Base-by-base conservation (phyloP, 2,888 invertebrate genomes). In the Napeogenes sylphis region DNA sequence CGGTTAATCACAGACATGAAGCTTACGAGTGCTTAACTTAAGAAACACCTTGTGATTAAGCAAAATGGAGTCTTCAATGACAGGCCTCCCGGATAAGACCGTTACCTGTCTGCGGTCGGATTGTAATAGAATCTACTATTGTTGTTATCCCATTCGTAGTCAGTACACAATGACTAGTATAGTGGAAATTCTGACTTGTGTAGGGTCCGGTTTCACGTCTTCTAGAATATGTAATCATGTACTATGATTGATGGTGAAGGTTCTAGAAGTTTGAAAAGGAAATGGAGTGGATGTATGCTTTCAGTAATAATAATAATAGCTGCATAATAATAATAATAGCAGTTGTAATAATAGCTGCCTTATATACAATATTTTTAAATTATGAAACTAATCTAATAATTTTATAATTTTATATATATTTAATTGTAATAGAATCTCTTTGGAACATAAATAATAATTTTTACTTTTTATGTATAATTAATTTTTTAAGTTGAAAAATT, bases 1-100 rank as follows among this genome's bases (percentile, higher is more conserved):
- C 51, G 30, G 32, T 38, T 62, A 57, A 58, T 51, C 58, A 65
- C 58, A 58, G 61, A 45, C 58, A 63, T 63, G 55, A 58, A 8
- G 45, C 61, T 59, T 63, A 61, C 56, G 53, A 62, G 58, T 63
- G 38, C 68, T 64, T 68, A 64, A 61, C 58, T 62, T 65, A 61
- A 64, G 63, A 63, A 63, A 58, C 61, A 62, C 62, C 65, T 63
- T 68, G 70, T 68, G 61, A 69, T 70, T 67, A 69, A 63, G 59
- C 45, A 63, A 55, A 56, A 61, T 63, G 66, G 67, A 62, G 58
- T 63, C 56, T 65, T 64, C 67, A 67, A 70, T 65, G 63, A 66
- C 63, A 65, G 61, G 60, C 64, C 60, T 66, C 66, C 69, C 58
- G 70, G 71, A 71, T 70, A 69, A 68, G 70, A 64, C 57, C 63